phyloP scores from a whole-genome alignment of 2,888 invertebrate genomes.

The Monochamus alternatus region DNA sequence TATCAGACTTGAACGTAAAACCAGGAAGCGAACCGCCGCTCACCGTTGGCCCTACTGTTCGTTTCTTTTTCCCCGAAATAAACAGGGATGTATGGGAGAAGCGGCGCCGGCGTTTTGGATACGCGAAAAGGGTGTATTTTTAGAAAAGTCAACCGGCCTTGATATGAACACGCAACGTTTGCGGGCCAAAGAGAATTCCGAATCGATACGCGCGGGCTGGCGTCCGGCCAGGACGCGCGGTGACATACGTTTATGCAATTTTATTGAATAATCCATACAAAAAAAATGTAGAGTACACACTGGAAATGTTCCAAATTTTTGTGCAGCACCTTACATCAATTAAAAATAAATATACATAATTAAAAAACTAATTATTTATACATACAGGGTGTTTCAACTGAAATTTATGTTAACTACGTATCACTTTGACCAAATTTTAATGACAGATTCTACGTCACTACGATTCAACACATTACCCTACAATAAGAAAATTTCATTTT shows the following conservation, averaged over 20 bases:
- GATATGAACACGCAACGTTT: slow-evolving; percentile 3
- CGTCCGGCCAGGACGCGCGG: slow-evolving; percentile 2
- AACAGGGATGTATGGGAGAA: slow-evolving; percentile 19
- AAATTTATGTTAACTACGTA: too few species aligned
- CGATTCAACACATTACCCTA: too few species aligned
- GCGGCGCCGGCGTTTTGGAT: slow-evolving; percentile 14
- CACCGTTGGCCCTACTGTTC: slow-evolving; percentile 1
- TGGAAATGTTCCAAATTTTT: too few species aligned
- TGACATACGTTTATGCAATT: slow-evolving; percentile 22
- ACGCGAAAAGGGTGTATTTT: slow-evolving; percentile 9
- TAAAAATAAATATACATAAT: too few species aligned
- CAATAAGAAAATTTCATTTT: too few species aligned
- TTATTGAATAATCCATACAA: neutral
- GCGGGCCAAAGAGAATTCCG: neutral
- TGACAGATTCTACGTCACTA: too few species aligned
- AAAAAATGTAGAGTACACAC: too few species aligned
- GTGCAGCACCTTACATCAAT: too few species aligned
- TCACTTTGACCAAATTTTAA: too few species aligned
- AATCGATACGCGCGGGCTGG: slow-evolving; percentile 13
- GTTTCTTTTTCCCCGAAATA: slow-evolving; percentile 9
- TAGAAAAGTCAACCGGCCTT: slow-evolving; percentile 18
- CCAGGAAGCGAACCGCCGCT: neutral
- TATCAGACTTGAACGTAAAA: too few species aligned
- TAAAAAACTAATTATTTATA: too few species aligned
- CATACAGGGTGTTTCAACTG: too few species aligned